Conservation (phyloP, 2,888 invertebrate species). For the Cistogaster globosa region DNA sequence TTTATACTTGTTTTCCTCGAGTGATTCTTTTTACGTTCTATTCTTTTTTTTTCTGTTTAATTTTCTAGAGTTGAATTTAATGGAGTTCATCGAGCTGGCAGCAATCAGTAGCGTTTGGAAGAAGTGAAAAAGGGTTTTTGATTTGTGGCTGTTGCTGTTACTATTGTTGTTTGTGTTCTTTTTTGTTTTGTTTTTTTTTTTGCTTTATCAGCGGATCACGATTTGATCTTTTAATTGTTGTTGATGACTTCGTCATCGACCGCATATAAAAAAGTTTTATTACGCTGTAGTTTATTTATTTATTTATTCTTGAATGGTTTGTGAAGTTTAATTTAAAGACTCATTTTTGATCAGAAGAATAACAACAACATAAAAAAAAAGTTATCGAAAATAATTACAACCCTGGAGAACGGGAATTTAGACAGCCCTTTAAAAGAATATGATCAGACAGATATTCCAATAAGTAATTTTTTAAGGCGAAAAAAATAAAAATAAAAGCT, state of each 20-base stretch:
- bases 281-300: conserved; percentile 14
- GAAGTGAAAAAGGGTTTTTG: conserved; percentile 47
- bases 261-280: conserved; percentile 38
- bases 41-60: conserved; percentile 2
- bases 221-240: conserved; percentile 71
- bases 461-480: too few relatives aligned
- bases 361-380: background rate
- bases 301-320: conserved; percentile 6
- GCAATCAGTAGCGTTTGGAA: background rate
- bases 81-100: conserved; percentile 45
- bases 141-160: conserved; percentile 29
- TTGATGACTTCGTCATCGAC: conserved; percentile 66
- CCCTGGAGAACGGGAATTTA: conserved; percentile 12
- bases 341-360: conserved; percentile 15
- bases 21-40: conserved; percentile 37
- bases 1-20: conserved; percentile 62
- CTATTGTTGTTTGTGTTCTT: background rate
- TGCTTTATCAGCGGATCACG: conserved; percentile 67
- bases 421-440: background rate
- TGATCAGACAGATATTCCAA: too few relatives aligned
- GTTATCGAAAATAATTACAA: conserved; percentile 28
- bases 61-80: conserved; percentile 40
- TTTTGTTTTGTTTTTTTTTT: conserved; percentile 14
- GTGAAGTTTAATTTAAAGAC: conserved; percentile 54
- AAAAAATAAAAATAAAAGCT: too few relatives aligned